phyloP scores from a whole-genome alignment of 2,797 vertebrate species.

The Sebastes dallii region DNA sequence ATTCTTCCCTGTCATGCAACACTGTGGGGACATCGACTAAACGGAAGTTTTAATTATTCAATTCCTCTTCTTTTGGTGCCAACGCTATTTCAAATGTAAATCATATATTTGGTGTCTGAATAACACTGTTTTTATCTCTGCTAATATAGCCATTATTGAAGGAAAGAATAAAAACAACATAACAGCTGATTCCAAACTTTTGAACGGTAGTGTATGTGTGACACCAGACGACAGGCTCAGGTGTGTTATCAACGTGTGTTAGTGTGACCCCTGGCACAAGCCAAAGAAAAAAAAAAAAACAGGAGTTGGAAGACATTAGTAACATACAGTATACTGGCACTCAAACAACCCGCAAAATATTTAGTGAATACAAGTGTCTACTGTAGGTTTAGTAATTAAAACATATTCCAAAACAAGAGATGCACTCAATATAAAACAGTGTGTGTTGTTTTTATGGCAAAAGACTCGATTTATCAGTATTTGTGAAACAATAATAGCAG shows the following conservation, averaged over 20 bases:
- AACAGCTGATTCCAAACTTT: not conserved
- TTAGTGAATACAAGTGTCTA: not conserved
- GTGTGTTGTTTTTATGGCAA: not conserved
- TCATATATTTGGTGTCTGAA: not conserved
- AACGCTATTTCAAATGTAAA: not conserved
- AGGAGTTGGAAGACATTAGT: not conserved
- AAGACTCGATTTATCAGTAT: not conserved
- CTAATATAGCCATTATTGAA: not conserved
- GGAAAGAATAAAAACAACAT: not conserved
- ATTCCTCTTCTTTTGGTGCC: not conserved
- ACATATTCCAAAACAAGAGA: not conserved
- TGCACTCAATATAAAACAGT: not conserved
- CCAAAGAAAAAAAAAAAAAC: not conserved
- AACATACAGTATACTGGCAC: not conserved
- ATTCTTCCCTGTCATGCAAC: not conserved
- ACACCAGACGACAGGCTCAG: not conserved
- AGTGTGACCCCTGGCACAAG: not conserved
- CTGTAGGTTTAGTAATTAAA: not conserved
- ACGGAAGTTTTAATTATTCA: not conserved
- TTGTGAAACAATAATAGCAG: not conserved
- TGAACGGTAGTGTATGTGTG: not conserved
- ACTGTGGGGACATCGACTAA: not conserved
- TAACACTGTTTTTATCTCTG: not conserved
- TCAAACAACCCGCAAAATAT: not conserved
- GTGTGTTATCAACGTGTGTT: constrained; percentile 17